Base-by-base conservation (phyloP, 2,797 vertebrate species). In the Acipenser transmontanus region DNA sequence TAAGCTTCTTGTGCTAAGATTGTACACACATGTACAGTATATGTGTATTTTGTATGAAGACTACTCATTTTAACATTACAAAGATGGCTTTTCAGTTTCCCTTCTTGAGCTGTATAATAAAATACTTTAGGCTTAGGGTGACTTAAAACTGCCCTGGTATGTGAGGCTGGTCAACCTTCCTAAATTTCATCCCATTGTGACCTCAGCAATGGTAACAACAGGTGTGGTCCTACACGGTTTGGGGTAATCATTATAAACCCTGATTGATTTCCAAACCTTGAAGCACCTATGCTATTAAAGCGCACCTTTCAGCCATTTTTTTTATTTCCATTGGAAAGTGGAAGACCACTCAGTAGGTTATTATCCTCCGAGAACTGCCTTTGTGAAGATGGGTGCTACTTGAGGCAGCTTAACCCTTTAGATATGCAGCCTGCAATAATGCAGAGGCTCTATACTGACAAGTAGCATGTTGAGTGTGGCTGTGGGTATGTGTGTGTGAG, bases 381-480 rank as follows among this genome's bases (percentile, higher is more conserved):
- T 73, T 80, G 73, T 78, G 76, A 78, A 62, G 68, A 70, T 63
- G 71, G 74, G 72, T 73, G 76, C 68, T 63, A 66, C 72, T 13
- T 34, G 34, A 11, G 63, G 60, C 68, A 72, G 68, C 76, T 80
- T 74, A 78, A 72, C 68, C 70, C 69, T 66, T 60, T 50, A 49
- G 13, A 17, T 52, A n/a, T 57, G 50, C 50, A 50, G 60, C 34
- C 59, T 56, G 51, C 64, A 59, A 69, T 64, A 59, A 54, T 56
- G 50, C n/a, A 65, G 63, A 65, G 68, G 48, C 51, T 20, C 14
- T 59, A 11, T 59, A 50, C 49, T 49, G 57, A 66, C 49, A 66
- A 59, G 57, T 60, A 57, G 65, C 13, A 11, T 57, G 50, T 61
- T 14, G 54, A 52, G 60, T 17, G 60, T 20, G 48, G 61, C 63